Evolutionary conservation across 1,140 invertebrate species (phyloP), one percentile per base, ranked within the genome.

Genomic region (Physella acuta): DNA sequence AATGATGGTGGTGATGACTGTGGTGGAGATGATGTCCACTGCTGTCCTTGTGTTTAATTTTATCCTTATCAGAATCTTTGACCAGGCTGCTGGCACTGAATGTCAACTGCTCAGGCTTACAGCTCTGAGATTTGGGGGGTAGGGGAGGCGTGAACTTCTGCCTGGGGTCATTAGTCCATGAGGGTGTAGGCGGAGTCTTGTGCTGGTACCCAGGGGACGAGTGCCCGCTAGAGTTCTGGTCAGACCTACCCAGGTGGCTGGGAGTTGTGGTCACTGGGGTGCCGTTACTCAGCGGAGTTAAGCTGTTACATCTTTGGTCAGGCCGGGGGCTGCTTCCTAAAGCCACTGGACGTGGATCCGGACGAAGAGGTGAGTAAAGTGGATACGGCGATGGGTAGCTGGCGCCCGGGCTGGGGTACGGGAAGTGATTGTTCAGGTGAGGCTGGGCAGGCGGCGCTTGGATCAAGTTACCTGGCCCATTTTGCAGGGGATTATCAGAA

Each of bases 21-120:
- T 70, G 72, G 52, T 67, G 33, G 44, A 52, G 34, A 60, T 56
- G 56, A 37, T 70, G 72, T 36, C 31, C n/a, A 14, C 39, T 20
- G 20, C 8, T 20, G 39, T 44, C 39, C 20, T 44, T 44, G 20
- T 44, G 20, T 20, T 20, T 8, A 11, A 44, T 8, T 20, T 44
- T 44, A 44, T 44, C 39, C 20, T 20, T 44, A 44, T 44, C 39
- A 20, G 20, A 11, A 44, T 8, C 20, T 8, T 44, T 20, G 8
- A 8, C 20, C 8, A 8, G 8, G 39, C 39, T 44, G 20, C 39
- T 20, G 8, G 39, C 39, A 20, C 39, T 44, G n/a, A n/a, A n/a
- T n/a, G n/a, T n/a, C n/a, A n/a, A n/a, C n/a, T n/a, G n/a, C n/a
- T n/a, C n/a, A n/a, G n/a, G n/a, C n/a, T n/a, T n/a, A n/a, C n/a